Evolutionary conservation across 2,888 invertebrate genomes (phyloP).

Genomic region (Dilophus febrilis): DNA sequence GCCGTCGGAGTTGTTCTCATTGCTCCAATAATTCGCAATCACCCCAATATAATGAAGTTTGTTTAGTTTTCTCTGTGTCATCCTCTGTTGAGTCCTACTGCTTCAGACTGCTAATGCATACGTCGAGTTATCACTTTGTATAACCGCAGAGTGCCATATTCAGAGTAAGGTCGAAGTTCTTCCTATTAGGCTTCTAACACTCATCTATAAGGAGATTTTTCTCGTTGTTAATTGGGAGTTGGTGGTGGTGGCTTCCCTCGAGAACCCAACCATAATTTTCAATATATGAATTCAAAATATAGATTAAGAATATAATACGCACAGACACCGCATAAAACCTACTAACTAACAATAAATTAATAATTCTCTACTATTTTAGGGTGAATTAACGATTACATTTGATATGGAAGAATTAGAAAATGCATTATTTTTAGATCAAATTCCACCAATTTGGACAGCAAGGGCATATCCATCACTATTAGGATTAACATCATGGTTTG

Average conservation of each 20-base stretch:
- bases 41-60: neutral
- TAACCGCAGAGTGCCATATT: too few relatives aligned
- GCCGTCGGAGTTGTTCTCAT: conserved; percentile 1
- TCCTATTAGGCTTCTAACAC: too few relatives aligned
- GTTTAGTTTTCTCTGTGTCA: neutral
- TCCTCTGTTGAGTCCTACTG: neutral
- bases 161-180: too few relatives aligned
- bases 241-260: too few relatives aligned
- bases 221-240: too few relatives aligned
- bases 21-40: neutral
- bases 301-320: too few relatives aligned
- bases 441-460: conserved; percentile 73
- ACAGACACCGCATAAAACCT: too few relatives aligned
- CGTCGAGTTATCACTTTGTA: too few relatives aligned
- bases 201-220: too few relatives aligned
- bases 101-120: too few relatives aligned
- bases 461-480: conserved; percentile 84
- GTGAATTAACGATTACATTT: conserved; percentile 87
- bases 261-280: too few relatives aligned
- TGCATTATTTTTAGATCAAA: conserved; percentile 81
- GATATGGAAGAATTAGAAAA: conserved; percentile 94
- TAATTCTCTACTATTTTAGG: conserved; percentile 32
- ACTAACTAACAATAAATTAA: neutral
- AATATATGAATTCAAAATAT: too few relatives aligned
- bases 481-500: conserved; percentile 82